These are phyloP conservation scores for Crotophaga sulcirostris DNA, from an alignment of 2,113 vertebrate genomes.

Conservation along the genomic window DNA sequence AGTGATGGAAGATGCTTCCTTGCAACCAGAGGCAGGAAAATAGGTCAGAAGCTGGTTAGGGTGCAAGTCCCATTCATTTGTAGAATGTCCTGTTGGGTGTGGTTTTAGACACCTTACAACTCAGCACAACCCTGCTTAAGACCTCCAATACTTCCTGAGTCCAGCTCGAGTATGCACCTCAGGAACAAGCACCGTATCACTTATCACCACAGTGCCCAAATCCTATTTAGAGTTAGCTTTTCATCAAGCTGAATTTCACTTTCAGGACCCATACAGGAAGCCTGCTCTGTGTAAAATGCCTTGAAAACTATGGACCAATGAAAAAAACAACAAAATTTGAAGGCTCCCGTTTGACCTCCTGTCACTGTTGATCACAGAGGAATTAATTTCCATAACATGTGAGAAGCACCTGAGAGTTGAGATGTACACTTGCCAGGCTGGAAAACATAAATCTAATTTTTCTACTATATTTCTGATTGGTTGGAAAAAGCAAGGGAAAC, in stretches of 20 bases:
- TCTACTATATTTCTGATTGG: not conserved
- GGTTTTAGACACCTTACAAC: not conserved
- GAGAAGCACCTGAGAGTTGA: not conserved
- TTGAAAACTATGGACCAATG: not conserved
- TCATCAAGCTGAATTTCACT: not conserved
- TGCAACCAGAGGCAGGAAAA: not conserved
- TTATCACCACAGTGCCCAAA: not conserved
- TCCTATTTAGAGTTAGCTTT: not conserved
- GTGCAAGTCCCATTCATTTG: not conserved
- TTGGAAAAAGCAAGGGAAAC: not conserved
- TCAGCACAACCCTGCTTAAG: not conserved
- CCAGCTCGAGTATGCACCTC: not conserved
- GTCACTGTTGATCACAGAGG: not conserved
- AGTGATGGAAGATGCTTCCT: not conserved
- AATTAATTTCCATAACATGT: not conserved
- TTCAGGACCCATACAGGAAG: not conserved
- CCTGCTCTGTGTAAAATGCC: not conserved
- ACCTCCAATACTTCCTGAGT: not conserved
- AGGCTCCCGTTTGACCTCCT: not conserved
- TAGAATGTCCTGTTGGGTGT: not conserved
- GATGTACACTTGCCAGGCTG: not conserved
- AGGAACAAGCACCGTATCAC: not conserved
- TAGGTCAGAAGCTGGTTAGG: not conserved
- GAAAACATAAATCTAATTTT: not conserved
- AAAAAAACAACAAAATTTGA: not conserved